Evolutionary conservation across 2,888 invertebrate genomes (phyloP).

Genomic region (Agrotis ipsilon): DNA sequence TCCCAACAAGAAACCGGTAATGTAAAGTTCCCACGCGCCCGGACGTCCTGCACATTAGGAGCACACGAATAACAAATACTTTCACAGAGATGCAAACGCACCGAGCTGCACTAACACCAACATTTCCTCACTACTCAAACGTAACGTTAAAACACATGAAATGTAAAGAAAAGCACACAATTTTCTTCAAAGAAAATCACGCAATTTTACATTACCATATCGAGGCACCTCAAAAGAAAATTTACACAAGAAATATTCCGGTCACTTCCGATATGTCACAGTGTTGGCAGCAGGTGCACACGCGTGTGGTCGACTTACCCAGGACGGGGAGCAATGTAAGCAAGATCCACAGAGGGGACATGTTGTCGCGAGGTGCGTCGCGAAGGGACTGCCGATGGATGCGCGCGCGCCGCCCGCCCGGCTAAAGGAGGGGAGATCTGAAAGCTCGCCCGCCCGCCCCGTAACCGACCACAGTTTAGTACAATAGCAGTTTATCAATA

Average conservation of each 20-base stretch:
- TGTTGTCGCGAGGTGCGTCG: conserved; percentile 87
- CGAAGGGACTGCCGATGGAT: conserved; percentile 81
- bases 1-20: conserved; percentile 3
- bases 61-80: conserved; percentile 67
- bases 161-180: conserved; percentile 48
- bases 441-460: conserved; percentile 87
- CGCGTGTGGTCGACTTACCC: conserved; percentile 81
- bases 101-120: conserved; percentile 70
- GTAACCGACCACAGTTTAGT: conserved; percentile 51
- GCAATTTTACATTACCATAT: conserved; percentile 48
- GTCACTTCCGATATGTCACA: conserved; percentile 74
- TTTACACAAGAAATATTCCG: conserved; percentile 56
- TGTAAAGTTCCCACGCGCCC: conserved; percentile 75
- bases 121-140: conserved; percentile 69
- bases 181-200: conserved; percentile 46
- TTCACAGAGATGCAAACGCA: conserved; percentile 72
- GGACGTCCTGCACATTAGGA: conserved; percentile 75
- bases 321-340: conserved; percentile 88
- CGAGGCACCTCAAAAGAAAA: conserved; percentile 50
- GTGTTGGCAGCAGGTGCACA: conserved; percentile 64
- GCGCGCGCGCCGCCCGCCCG: conserved; percentile 80
- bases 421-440: conserved; percentile 73
- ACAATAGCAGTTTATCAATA: conserved; percentile 50
- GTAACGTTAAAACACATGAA: conserved; percentile 55
- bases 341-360: conserved; percentile 89